Base-by-base conservation (phyloP, 2,888 invertebrate genomes). In the Rotaria magnacalcarata region DNA sequence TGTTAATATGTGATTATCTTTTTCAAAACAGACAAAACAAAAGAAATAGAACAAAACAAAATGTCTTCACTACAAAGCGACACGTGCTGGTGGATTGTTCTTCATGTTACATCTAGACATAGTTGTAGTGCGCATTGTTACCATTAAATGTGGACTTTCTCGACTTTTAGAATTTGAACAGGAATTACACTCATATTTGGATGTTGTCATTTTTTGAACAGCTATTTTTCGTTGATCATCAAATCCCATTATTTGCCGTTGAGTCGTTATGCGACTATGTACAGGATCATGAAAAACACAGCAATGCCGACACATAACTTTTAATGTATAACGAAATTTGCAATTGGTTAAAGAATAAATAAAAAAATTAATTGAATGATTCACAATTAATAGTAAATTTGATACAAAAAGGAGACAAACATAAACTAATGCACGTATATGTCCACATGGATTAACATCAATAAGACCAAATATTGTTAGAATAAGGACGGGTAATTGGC, bases 331-430 rank as follows among this genome's bases (percentile, higher is more conserved):
- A 24, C 80, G 80, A 47, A 80, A 80, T 80, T 47, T 80, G 0
- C 43, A 24, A 80, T 80, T 80, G 0, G 80, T 80, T 47, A 80
- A 43, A 24, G 80, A 80, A 47, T 80, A 80, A 47, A 80, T 80
- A 80, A 80, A 80, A 24, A 80, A 80, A n/a, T 80, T 80, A n/a
- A 80, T 47, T 24, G 47, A 47, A 80, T 80, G 80, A 80, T 80
- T 80, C 1, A 80, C 47, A 24, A 47, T 80, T n/a, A 80, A 47
- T 47, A 80, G 19, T 47, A 80, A 47, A 80, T 47, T 80, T 47
- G 80, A 80, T 19, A 47, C 19, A 47, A 80, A 80, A 11, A 80
- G n/a, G 11, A 80, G 41, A 47, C 47, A 80, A 24, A 80, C 47
- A n/a, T n/a, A 80, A 24, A 80, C 7, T 2, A 21, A 47, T 80